phyloP scores from a whole-genome alignment of 2,888 invertebrate species.

The Yponomeuta plumbellus region DNA sequence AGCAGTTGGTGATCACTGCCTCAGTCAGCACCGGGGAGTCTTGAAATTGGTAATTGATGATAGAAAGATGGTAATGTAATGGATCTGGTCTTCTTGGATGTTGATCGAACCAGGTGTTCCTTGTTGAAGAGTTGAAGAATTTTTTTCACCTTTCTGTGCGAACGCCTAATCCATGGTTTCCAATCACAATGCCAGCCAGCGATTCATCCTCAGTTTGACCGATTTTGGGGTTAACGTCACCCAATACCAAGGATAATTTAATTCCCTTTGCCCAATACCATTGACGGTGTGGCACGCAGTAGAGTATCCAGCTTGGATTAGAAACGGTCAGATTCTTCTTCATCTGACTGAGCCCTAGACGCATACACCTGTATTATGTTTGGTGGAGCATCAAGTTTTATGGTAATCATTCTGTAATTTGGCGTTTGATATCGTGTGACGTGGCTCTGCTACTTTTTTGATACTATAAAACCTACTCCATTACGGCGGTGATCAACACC shows the following conservation, averaged over 20 bases:
- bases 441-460: not conserved
- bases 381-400: not conserved
- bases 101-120: conserved; percentile 18
- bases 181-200: not conserved
- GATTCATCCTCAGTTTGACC: not conserved
- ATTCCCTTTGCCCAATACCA: too few relatives aligned
- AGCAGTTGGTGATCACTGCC: conserved; percentile 1
- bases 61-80: not conserved
- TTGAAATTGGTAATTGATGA: not conserved
- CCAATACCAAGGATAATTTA: not conserved
- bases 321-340: not conserved
- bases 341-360: not conserved
- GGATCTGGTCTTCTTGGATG: conserved; percentile 16
- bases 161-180: not conserved
- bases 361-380: conserved; percentile 13
- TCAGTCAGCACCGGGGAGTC: not conserved
- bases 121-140: conserved; percentile 15
- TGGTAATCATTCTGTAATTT: conserved; percentile 1
- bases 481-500: not conserved
- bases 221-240: conserved; percentile 4
- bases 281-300: not conserved
- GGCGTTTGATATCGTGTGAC: conserved; percentile 2
- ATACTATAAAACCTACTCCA: conserved; percentile 3
- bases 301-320: not conserved
- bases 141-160: not conserved